Conservation (phyloP, 1,140 invertebrate genomes). For the Dinoponera quadriceps region DNA sequence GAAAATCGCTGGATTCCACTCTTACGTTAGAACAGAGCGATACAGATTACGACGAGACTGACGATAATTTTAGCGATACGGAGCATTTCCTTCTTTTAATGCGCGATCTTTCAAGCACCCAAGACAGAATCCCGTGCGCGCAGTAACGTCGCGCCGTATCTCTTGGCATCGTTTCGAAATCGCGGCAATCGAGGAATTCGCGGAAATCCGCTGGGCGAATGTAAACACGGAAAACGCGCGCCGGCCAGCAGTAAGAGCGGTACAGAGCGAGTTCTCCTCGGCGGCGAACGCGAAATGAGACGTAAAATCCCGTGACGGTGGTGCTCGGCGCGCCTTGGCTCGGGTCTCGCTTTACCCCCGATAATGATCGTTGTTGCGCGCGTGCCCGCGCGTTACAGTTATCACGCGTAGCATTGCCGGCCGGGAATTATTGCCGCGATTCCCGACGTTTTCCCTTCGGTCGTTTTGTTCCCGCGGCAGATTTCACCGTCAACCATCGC, state of each 20-base stretch:
- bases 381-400: constrained; percentile 29
- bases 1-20: too few relatives aligned
- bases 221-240: constrained; percentile 4
- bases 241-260: too few relatives aligned
- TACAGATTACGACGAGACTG: too few relatives aligned
- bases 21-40: too few relatives aligned
- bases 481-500: constrained; percentile 26
- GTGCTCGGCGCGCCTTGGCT: constrained; percentile 29
- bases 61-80: too few relatives aligned
- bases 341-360: not conserved
- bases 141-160: too few relatives aligned
- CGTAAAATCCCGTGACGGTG: constrained; percentile 53
- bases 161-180: too few relatives aligned
- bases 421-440: constrained; percentile 49
- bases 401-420: constrained; percentile 42
- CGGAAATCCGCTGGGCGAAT: constrained; percentile 11
- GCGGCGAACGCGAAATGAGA: constrained; percentile 53
- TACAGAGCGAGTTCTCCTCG: not conserved
- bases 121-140: too few relatives aligned
- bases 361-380: constrained; percentile 25
- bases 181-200: constrained; percentile 64
- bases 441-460: constrained; percentile 26
- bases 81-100: too few relatives aligned
- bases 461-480: constrained; percentile 5
- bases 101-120: too few relatives aligned